These are phyloP conservation scores for Sarcoramphus papa DNA, from an alignment of 2,797 vertebrate genomes.

Conservation along the genomic window DNA sequence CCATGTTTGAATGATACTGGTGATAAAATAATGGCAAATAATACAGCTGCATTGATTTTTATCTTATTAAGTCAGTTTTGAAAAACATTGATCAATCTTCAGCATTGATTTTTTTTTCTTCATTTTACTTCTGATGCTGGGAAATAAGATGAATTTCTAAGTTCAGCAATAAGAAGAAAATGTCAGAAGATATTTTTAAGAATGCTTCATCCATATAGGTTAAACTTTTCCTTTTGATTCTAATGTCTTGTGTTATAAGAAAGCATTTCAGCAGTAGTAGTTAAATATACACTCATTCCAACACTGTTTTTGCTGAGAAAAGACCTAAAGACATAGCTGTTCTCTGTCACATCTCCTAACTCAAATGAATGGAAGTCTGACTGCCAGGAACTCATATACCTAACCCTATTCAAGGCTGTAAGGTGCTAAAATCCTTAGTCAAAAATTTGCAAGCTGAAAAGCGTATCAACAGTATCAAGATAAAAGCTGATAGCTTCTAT, in stretches of 20 bases:
- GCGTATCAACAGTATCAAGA: not conserved
- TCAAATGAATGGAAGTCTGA: not conserved
- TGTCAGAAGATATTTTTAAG: slow-evolving; percentile 33
- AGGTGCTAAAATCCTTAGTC: not conserved
- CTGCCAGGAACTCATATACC: not conserved
- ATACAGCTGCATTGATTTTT: slow-evolving; percentile 47
- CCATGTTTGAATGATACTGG: not conserved
- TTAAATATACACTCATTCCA: not conserved
- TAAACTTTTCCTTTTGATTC: slow-evolving; percentile 1
- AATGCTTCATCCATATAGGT: not conserved
- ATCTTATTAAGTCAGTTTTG: slow-evolving; percentile 57
- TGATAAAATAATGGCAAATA: slow-evolving; percentile 38
- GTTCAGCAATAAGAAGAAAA: slow-evolving; percentile 52
- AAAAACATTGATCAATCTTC: slow-evolving; percentile 53
- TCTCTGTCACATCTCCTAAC: not conserved
- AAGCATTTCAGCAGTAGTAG: not conserved
- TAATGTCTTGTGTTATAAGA: not conserved
- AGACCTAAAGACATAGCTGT: not conserved
- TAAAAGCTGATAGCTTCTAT: not conserved
- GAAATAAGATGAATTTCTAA: slow-evolving; percentile 59
- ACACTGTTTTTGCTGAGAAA: not conserved
- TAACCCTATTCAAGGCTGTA: not conserved
- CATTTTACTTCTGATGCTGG: slow-evolving; percentile 42
- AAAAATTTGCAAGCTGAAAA: not conserved
- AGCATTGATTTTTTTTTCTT: slow-evolving; percentile 47